A percentile compares a stretch with the other conserved stretches of the same genome.
These are phyloP conservation scores for Polyommatus iphigenia DNA, from an alignment of 2,888 invertebrate genomes.

Conservation along the genomic window DNA sequence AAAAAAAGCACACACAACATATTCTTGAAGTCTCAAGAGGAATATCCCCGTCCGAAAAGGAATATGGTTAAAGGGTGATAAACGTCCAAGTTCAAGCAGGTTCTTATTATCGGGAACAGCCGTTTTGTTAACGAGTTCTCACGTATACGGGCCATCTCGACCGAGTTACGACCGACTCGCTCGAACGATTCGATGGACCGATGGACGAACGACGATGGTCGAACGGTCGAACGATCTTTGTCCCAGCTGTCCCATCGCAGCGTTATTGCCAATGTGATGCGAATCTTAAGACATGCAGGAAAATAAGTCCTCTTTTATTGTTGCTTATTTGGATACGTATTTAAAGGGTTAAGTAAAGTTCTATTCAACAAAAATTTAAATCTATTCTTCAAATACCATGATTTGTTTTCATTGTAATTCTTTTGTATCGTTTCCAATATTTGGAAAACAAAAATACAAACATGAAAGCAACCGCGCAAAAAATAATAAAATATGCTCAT, in stretches of 20 bases:
- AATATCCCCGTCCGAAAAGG: not conserved
- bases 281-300: constrained; percentile 46
- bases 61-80: constrained; percentile 8
- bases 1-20: not conserved
- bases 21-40: not conserved
- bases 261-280: constrained; percentile 65
- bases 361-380: not conserved
- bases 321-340: not conserved
- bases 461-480: not conserved
- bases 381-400: not conserved
- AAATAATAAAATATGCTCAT: constrained; percentile 9
- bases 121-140: constrained; percentile 57
- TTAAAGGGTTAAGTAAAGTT: too few relatives aligned
- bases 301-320: not conserved
- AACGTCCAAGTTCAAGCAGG: constrained; percentile 14
- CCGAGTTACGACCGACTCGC: constrained; percentile 52
- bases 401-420: not conserved
- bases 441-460: not conserved
- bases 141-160: constrained; percentile 53
- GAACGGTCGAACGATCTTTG: constrained; percentile 43
- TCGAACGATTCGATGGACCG: constrained; percentile 26
- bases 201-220: not conserved
- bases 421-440: not conserved
- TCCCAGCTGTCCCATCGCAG: constrained; percentile 52
- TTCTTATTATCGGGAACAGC: constrained; percentile 38